A percentile compares a stretch with the other conserved stretches of the same genome.
phyloP scores from a whole-genome alignment of 1,140 invertebrate genomes.

The Muscidifurax raptorellus region DNA sequence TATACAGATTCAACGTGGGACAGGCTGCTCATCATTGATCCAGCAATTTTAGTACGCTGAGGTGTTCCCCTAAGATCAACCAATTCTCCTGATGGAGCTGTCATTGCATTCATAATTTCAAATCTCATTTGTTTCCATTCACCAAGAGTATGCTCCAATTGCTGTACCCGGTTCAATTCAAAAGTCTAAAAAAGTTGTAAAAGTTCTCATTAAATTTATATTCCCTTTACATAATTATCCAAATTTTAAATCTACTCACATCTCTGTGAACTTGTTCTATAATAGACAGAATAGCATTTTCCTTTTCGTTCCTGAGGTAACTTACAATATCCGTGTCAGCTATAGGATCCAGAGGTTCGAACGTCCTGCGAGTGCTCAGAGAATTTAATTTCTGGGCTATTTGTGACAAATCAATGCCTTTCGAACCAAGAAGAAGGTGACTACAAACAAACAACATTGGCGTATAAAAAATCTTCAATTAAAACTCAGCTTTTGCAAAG shows the following conservation, averaged over 20 bases:
- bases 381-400: constrained; percentile 93
- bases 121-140: constrained; percentile 95
- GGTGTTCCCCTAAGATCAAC: constrained; percentile 83
- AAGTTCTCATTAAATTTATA: background rate
- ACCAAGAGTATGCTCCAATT: constrained; percentile 87
- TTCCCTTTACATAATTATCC: background rate
- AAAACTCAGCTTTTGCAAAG: constrained; percentile 20
- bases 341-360: constrained; percentile 92
- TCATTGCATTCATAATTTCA: constrained; percentile 90
- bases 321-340: constrained; percentile 92
- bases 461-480: constrained; percentile 2
- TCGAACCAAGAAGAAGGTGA: constrained; percentile 92
- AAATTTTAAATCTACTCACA: constrained; percentile 76
- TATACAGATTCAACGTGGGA: constrained; percentile 85
- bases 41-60: constrained; percentile 80
- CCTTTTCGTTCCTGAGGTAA: constrained; percentile 93
- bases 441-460: constrained; percentile 76
- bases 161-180: constrained; percentile 77
- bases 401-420: constrained; percentile 94
- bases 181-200: constrained; percentile 77
- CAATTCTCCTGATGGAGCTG: constrained; percentile 88
- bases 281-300: constrained; percentile 93
- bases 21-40: constrained; percentile 70
- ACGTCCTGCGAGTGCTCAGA: constrained; percentile 88
- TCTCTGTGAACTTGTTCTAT: constrained; percentile 92